Evolutionary conservation across 2,113 vertebrate species (phyloP), one percentile per base, ranked within the genome.

Genomic region (Picathartes gymnocephalus): DNA sequence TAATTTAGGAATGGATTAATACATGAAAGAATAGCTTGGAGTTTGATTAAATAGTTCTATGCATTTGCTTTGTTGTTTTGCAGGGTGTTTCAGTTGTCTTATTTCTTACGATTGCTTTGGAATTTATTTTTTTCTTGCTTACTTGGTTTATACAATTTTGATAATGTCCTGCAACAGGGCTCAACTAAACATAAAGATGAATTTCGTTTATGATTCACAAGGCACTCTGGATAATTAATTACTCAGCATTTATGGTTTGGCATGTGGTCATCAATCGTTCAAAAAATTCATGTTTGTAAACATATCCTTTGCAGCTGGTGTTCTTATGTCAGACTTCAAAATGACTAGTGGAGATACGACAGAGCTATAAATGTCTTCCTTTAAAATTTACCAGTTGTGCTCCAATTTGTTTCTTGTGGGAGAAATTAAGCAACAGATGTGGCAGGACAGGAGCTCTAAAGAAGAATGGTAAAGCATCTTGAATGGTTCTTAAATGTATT

Each of bases 301-400:
- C 62, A 90, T 64, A 86, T 66, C 44, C 65, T 94, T 86, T 93
- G 90, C 90, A 57, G 66, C 81, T 96, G 88, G 56, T 95, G 81
- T 85, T 93, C 85, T 96, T 90, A 81, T 91, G 90, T 81, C 95
- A 91, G 88, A 90, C 93, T 88, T 95, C 81, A 89, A 95, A 96
- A 96, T 61, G 56, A 60, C 64, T 92, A 50, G 45, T 60, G 53
- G 39, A 86, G 60, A 88, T 73, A 87, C 42, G 61, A 88, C 82
- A 90, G 31, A 39, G 42, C 65, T 61, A 69, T 50, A 72, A 89
- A 90, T 65, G 56, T 39, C 84, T 95, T 92, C 66, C 80, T 86
- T 92, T 79, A 65, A 94, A 94, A 96, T 94, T 91, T 73, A 93
- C 69, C 84, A 72, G 53, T 94, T 61, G 39, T 50, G 45, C 21